A percentile compares a stretch with the other conserved stretches of the same genome.
Conservation (phyloP, 2,797 vertebrate genomes). For the Rhinella marina region DNA sequence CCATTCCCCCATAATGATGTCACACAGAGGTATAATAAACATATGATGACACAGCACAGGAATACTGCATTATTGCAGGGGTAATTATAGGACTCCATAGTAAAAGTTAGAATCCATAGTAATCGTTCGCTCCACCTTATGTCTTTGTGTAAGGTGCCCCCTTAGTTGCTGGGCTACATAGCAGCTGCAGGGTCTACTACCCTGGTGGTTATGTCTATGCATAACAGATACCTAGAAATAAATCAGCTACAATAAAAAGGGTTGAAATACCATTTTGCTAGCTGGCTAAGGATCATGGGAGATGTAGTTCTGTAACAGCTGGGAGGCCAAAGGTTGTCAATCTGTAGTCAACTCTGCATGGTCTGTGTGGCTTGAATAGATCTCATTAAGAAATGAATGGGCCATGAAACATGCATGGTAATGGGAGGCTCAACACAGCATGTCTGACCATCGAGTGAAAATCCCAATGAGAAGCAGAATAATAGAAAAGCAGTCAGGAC, state of each 20-base stretch:
- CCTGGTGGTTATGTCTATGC: too few species aligned
- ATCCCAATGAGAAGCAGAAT: constrained; percentile 36
- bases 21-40: too few species aligned
- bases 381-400: constrained; percentile 39
- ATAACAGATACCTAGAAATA: neutral
- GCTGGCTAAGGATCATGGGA: constrained; percentile 7
- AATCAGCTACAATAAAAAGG: neutral
- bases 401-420: constrained; percentile 13
- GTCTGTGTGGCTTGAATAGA: constrained; percentile 15
- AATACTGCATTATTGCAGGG: too few species aligned
- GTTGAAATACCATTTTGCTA: too few species aligned
- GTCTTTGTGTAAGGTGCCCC: too few species aligned
- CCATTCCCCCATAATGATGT: too few species aligned
- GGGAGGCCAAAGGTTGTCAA: constrained; percentile 24
- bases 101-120: too few species aligned
- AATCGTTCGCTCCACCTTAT: too few species aligned
- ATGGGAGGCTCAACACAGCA: neutral
- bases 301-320: constrained; percentile 32
- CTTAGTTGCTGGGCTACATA: too few species aligned
- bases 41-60: too few species aligned
- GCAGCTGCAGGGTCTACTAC: too few species aligned
- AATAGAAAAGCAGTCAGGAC: constrained; percentile 28
- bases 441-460: constrained; percentile 44
- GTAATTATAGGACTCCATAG: too few species aligned
- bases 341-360: constrained; percentile 7